These are phyloP conservation scores for Syrphus vitripennis DNA, from an alignment of 2,888 invertebrate genomes.

Conservation along the genomic window DNA sequence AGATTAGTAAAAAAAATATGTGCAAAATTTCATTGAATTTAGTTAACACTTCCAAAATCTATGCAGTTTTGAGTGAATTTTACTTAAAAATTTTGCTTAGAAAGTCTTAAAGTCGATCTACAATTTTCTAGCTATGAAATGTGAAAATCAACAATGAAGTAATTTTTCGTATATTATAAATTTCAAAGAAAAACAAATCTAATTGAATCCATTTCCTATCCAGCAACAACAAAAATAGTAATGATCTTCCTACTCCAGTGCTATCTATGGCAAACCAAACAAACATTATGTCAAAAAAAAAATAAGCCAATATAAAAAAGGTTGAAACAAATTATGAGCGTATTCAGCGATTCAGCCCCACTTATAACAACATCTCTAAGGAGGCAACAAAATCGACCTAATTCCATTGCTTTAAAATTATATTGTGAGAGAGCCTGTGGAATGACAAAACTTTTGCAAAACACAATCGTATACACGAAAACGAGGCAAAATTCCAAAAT, in stretches of 20 bases:
- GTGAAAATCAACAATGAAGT: too few relatives aligned
- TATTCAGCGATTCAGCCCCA: not conserved
- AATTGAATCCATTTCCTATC: not conserved
- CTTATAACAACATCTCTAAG: conserved; percentile 14
- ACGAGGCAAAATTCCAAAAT: conserved; percentile 53
- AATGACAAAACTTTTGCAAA: conserved; percentile 41
- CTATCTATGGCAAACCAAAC: not conserved
- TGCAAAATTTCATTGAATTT: too few relatives aligned
- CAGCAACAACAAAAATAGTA: not conserved
- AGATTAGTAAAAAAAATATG: too few relatives aligned
- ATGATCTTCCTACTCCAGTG: not conserved
- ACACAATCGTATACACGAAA: conserved; percentile 29
- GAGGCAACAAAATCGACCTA: conserved; percentile 59
- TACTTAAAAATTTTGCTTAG: too few relatives aligned
- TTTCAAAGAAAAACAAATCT: too few relatives aligned
- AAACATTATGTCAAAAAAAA: conserved; percentile 11
- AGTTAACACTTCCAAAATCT: too few relatives aligned
- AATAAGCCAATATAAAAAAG: conserved; percentile 37
- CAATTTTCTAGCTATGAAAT: too few relatives aligned
- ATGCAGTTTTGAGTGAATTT: too few relatives aligned
- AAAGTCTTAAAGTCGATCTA: too few relatives aligned
- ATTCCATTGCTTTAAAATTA: conserved; percentile 47
- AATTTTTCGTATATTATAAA: too few relatives aligned
- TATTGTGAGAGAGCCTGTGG: not conserved
- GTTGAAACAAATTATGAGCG: conserved; percentile 45